Conservation (phyloP, 2,888 invertebrate species). For the Erpobdella octoculata region DNA sequence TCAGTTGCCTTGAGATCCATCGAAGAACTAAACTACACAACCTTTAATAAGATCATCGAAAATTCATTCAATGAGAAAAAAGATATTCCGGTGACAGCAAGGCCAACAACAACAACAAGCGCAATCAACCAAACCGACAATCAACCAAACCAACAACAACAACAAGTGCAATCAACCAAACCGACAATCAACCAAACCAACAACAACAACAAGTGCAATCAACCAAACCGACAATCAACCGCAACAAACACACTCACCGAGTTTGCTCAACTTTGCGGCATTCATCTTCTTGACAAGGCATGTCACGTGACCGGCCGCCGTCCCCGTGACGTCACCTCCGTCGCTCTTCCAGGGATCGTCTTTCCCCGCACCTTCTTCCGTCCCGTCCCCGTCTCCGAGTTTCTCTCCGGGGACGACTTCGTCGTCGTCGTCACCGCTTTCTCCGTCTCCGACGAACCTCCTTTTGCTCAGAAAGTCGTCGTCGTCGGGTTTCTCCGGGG, state of each 20-base stretch:
- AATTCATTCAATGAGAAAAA: too few relatives aligned
- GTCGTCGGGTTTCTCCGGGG: neutral
- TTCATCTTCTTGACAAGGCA: neutral
- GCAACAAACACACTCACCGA: slow-evolving; percentile 1
- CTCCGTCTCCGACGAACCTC: neutral
- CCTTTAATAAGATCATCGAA: too few relatives aligned
- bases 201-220: neutral
- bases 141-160: too few relatives aligned
- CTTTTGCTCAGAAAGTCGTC: too few relatives aligned
- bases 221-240: neutral
- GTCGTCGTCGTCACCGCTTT: neutral
- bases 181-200: neutral
- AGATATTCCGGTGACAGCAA: too few relatives aligned
- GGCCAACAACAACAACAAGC: too few relatives aligned
- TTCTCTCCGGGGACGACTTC: neutral
- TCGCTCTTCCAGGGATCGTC: neutral
- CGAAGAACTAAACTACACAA: too few relatives aligned
- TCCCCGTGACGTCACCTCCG: neutral
- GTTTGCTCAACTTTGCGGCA: neutral
- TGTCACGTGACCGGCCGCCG: neutral
- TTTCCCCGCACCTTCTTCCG: neutral
- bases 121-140: too few relatives aligned
- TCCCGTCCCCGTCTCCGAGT: neutral
- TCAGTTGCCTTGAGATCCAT: too few relatives aligned
- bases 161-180: too few relatives aligned